Base-by-base conservation (phyloP, 2,113 vertebrate species). In the Microcebus griseorufus region DNA sequence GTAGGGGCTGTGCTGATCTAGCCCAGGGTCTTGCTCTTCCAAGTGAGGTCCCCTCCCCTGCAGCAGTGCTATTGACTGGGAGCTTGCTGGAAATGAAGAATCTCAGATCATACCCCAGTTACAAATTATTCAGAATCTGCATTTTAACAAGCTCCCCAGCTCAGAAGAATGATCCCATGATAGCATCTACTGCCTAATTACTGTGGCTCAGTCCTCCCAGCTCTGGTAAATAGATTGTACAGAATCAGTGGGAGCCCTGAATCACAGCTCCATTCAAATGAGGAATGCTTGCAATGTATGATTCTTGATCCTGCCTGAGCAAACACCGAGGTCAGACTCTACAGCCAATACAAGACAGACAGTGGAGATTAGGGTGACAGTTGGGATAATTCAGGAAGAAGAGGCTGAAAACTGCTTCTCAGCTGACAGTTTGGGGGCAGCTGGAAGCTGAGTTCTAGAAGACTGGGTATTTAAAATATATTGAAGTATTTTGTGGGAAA, bases 401-500 rank as follows among this genome's bases (percentile, higher is more conserved):
- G 16, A 72, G 18, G 37, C 48, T 10, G 55, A 90, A 96, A 42
- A 69, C 29, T 70, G 18, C 42, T 84, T 94, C 20, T 95, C 32
- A 48, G 12, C 1, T 88, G 39, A 42, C 6, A 94, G 16, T 67
- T 83, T 88, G 78, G 1, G 29, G 20, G 27, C 78, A 58, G 16
- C 37, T 89, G 75, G 92, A 91, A 94, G 53, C 60, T 87, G 64
- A 90, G 27, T 39, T 39, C 58, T 42, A 51, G 75, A 80, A 67
- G 51, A 81, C 5, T 34, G 4, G 51, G 29, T 69, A 58, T 97
- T 95, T 89, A 80, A 96, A 93, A 89, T 88, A 10, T 70, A 89
- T 29, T 80, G 55, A 96, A 95, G 82, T 29, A 89, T 93, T 48
- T 51, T 88, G 42, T 93, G 42, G 87, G 69, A 97, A 94, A 96